Evolutionary conservation across 2,888 invertebrate genomes (phyloP).

Genomic region (Timandra comae): DNA sequence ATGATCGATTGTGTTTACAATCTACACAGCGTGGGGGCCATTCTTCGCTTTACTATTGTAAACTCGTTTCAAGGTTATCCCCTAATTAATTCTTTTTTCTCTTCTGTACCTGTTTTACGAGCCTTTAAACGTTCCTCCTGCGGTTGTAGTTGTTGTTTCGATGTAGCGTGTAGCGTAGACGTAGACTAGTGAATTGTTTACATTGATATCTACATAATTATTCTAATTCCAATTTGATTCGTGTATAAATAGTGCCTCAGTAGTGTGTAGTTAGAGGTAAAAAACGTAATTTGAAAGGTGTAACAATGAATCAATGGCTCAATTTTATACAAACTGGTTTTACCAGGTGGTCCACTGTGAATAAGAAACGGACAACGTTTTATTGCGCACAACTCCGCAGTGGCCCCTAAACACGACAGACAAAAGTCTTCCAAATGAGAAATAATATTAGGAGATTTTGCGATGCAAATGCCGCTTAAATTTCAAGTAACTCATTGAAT

Average conservation of each 20-base stretch:
- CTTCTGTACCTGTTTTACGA: slow-evolving; percentile 14
- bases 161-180: slow-evolving; percentile 4
- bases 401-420: slow-evolving; percentile 19
- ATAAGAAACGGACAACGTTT: slow-evolving; percentile 17
- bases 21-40: slow-evolving; percentile 20
- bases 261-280: slow-evolving; percentile 18
- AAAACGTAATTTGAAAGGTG: slow-evolving; percentile 20
- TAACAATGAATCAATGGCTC: slow-evolving; percentile 22
- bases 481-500: no score
- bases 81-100: slow-evolving; percentile 23
- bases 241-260: slow-evolving; percentile 11
- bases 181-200: slow-evolving; percentile 15
- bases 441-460: not conserved
- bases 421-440: slow-evolving; percentile 6
- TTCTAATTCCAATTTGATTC: slow-evolving; percentile 15
- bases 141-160: slow-evolving; percentile 6
- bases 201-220: slow-evolving; percentile 21
- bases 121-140: slow-evolving; percentile 1
- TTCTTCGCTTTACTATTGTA: slow-evolving; percentile 20
- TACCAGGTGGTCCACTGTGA: slow-evolving; percentile 24
- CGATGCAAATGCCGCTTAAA: no score
- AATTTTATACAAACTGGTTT: slow-evolving; percentile 24
- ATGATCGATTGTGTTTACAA: slow-evolving; percentile 18
- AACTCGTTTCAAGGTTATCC: slow-evolving; percentile 22
- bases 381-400: slow-evolving; percentile 20